These are phyloP conservation scores for Apotomis capreana DNA, from an alignment of 2,888 invertebrate genomes.

Conservation along the genomic window DNA sequence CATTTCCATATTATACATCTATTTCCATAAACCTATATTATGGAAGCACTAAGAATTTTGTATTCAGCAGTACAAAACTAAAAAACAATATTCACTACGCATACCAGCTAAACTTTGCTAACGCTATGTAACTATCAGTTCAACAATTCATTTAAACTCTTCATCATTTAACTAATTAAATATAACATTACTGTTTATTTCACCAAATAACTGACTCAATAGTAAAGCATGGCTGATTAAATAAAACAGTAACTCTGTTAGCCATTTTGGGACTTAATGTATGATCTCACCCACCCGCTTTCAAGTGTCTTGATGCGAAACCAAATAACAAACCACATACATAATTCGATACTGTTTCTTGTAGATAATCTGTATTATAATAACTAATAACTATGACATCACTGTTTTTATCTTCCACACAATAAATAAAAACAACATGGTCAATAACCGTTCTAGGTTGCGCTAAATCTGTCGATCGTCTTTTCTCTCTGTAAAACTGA, in stretches of 20 bases:
- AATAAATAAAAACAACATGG: too few species aligned
- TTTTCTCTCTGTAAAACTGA: too few species aligned
- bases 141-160: constrained; percentile 49
- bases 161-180: constrained; percentile 38
- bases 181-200: constrained; percentile 24
- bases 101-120: constrained; percentile 33
- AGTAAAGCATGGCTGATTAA: constrained; percentile 1
- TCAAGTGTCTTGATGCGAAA: too few species aligned
- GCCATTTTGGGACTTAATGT: too few species aligned
- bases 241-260: not conserved
- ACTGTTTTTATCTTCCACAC: too few species aligned
- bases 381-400: too few species aligned
- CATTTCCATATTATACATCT: constrained; percentile 32
- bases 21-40: constrained; percentile 56
- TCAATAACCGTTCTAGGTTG: too few species aligned
- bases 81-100: constrained; percentile 48
- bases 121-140: constrained; percentile 38
- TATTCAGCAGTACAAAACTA: constrained; percentile 60
- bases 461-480: too few species aligned
- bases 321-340: too few species aligned
- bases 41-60: constrained; percentile 74
- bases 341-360: too few species aligned
- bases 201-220: constrained; percentile 23
- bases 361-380: too few species aligned
- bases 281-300: too few species aligned